Conservation (phyloP, 2,113 vertebrate species). For the Halichoeres trimaculatus region DNA sequence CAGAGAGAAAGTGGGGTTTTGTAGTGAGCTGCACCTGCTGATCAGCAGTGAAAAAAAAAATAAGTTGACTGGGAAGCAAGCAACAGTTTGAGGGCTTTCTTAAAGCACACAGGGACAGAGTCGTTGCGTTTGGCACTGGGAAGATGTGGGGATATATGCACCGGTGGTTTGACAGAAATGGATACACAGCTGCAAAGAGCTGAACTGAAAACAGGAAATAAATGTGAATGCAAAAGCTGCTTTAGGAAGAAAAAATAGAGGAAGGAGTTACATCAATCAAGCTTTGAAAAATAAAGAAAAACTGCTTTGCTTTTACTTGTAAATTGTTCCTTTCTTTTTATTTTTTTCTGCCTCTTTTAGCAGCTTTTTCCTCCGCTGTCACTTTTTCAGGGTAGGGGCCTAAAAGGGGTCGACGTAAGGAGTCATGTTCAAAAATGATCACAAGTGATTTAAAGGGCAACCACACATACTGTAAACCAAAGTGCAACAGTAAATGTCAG, state of each 20-base stretch:
- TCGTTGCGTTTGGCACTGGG: constrained; percentile 39
- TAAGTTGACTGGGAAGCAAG: constrained; percentile 59
- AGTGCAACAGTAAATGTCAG: constrained; percentile 70
- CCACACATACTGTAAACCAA: constrained; percentile 56
- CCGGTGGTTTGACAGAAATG: constrained; percentile 81
- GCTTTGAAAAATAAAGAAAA: neutral
- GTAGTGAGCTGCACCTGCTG: constrained; percentile 64
- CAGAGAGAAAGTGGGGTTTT: constrained; percentile 64
- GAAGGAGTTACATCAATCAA: neutral
- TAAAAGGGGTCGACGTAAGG: constrained; percentile 49
- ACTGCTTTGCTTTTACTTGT: too few relatives aligned
- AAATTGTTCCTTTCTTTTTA: neutral
- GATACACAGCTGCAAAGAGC: constrained; percentile 81
- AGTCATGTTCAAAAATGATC: constrained; percentile 54
- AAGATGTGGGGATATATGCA: constrained; percentile 73
- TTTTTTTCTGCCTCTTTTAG: constrained; percentile 1
- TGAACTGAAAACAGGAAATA: constrained; percentile 85
- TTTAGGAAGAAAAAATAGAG: constrained; percentile 37
- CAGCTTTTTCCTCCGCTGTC: neutral
- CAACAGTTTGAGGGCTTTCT: constrained; percentile 55
- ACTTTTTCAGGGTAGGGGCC: constrained; percentile 36
- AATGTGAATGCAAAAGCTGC: constrained; percentile 61
- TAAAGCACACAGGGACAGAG: constrained; percentile 32
- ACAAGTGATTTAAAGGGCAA: constrained; percentile 65
- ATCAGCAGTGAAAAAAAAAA: constrained; percentile 35